A percentile compares a stretch with the other conserved stretches of the same genome.
These are phyloP conservation scores for Hirtodrosophila confusa DNA, from an alignment of 2,888 invertebrate genomes.

Conservation along the genomic window DNA sequence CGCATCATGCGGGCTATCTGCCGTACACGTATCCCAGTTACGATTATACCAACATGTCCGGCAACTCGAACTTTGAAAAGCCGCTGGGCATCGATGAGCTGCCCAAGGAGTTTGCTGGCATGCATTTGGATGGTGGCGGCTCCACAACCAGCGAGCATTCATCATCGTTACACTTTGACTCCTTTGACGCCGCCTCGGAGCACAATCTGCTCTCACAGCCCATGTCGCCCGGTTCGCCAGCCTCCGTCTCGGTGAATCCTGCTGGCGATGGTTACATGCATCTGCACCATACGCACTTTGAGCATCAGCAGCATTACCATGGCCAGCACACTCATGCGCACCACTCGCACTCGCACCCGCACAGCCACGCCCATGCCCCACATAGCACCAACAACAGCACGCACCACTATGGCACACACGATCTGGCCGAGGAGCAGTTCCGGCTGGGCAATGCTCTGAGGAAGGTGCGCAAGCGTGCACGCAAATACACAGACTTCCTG, in stretches of 20 bases:
- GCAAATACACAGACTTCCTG: slow-evolving; percentile 84
- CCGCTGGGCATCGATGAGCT: slow-evolving; percentile 82
- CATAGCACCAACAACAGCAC: slow-evolving; percentile 48
- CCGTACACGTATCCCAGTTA: slow-evolving; percentile 82
- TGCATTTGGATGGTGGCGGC: slow-evolving; percentile 54
- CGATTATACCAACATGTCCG: slow-evolving; percentile 84
- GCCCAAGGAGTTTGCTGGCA: slow-evolving; percentile 65
- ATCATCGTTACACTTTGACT: slow-evolving; percentile 80
- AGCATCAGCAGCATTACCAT: slow-evolving; percentile 41
- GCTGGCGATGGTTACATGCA: slow-evolving; percentile 73
- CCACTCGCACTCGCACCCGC: slow-evolving; percentile 42
- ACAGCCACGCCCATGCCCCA: slow-evolving; percentile 44
- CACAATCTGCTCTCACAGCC: slow-evolving; percentile 81
- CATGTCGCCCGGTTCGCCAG: slow-evolving; percentile 78
- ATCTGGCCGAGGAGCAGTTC: slow-evolving; percentile 80
- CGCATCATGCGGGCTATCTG: slow-evolving; percentile 81
- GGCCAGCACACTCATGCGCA: slow-evolving; percentile 36
- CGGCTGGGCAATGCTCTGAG: slow-evolving; percentile 82
- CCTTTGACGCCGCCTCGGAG: slow-evolving; percentile 82
- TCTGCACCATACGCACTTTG: slow-evolving; percentile 64
- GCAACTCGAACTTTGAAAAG: slow-evolving; percentile 83
- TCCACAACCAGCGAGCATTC: slow-evolving; percentile 78
- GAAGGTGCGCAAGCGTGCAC: slow-evolving; percentile 83
- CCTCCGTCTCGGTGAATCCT: slow-evolving; percentile 77
- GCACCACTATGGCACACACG: slow-evolving; percentile 67